Conservation (phyloP, 2,888 invertebrate species). For the Apodemia zela region DNA sequence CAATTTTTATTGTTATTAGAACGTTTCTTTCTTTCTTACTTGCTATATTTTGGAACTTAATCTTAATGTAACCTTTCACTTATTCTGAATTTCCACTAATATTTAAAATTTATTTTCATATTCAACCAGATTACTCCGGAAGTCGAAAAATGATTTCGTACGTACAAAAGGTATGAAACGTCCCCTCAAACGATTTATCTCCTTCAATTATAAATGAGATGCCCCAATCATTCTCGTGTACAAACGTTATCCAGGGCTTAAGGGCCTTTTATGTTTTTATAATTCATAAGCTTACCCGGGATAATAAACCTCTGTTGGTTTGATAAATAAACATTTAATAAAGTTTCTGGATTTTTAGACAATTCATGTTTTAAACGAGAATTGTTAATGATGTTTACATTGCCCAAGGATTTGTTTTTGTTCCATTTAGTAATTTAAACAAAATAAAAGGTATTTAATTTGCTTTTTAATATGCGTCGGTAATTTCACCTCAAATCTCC, state of each 20-base stretch:
- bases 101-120: neutral
- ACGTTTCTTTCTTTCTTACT: neutral
- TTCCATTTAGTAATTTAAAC: constrained; percentile 3
- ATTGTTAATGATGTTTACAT: constrained; percentile 1
- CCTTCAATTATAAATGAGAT: constrained; percentile 16
- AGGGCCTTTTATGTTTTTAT: constrained; percentile 13
- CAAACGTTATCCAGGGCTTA: constrained; percentile 12
- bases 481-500: constrained; percentile 1
- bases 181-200: constrained; percentile 15
- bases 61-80: neutral
- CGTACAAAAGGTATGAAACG: constrained; percentile 6
- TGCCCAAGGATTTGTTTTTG: neutral
- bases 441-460: constrained; percentile 1
- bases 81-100: neutral
- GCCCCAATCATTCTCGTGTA: constrained; percentile 13
- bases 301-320: constrained; percentile 14
- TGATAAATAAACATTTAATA: constrained; percentile 14
- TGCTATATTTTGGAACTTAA: neutral
- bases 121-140: neutral
- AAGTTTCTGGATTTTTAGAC: constrained; percentile 10
- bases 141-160: constrained; percentile 9
- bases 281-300: constrained; percentile 10
- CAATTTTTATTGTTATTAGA: too few relatives aligned
- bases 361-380: constrained; percentile 4
- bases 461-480: neutral